Percentiles rank a stretch among this genome's conserved stretches.
Evolutionary conservation across 2,888 invertebrate species (phyloP).

Genomic region (Tiliacea citrago): DNA sequence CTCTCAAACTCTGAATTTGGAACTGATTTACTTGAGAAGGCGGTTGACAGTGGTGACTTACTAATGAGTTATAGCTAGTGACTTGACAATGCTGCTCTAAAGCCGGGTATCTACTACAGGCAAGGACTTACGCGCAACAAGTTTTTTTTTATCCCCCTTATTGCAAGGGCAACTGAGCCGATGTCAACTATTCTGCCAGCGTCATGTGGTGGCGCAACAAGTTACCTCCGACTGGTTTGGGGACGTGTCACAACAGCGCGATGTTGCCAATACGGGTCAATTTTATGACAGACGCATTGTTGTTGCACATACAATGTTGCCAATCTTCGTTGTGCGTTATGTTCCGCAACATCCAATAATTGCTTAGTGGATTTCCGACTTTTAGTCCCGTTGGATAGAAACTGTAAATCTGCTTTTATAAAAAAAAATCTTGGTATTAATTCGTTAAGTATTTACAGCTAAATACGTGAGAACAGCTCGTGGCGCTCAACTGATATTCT

Average conservation of each 20-base stretch:
- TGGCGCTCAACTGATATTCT: slow-evolving; percentile 72
- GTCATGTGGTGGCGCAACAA: no score
- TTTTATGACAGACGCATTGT: neutral
- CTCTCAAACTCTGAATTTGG: neutral
- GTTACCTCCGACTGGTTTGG: neutral
- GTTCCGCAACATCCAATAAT: neutral
- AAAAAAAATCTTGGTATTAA: slow-evolving; percentile 14
- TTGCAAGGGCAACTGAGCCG: no score
- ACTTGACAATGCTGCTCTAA: neutral
- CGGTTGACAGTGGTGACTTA: slow-evolving; percentile 8
- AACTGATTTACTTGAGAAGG: neutral
- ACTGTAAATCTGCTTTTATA: neutral
- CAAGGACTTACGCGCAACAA: neutral
- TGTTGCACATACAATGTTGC: neutral
- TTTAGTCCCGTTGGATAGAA: neutral
- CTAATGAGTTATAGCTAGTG: neutral
- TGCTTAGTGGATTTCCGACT: neutral
- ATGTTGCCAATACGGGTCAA: neutral
- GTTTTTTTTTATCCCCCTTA: no score
- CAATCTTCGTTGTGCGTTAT: neutral
- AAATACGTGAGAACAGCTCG: slow-evolving; percentile 71
- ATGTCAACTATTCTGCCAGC: no score
- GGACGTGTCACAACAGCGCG: neutral
- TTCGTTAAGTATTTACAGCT: slow-evolving; percentile 67
- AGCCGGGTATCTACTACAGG: slow-evolving; percentile 6